Evolutionary conservation across 2,888 invertebrate genomes (phyloP).

Genomic region (Andrena chrysosceles): DNA sequence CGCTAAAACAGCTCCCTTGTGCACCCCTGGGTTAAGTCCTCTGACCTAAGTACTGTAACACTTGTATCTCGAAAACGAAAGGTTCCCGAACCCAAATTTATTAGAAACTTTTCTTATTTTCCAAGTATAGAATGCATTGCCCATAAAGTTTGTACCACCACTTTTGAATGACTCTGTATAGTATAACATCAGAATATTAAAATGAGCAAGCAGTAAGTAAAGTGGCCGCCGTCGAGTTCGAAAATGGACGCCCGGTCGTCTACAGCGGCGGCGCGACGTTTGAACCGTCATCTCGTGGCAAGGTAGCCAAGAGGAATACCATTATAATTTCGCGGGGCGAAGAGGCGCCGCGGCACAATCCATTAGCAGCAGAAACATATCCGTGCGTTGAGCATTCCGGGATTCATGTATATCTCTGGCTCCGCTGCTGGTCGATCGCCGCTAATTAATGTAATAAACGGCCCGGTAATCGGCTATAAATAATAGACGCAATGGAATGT

Average conservation of each 20-base stretch:
- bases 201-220: conserved; percentile 10
- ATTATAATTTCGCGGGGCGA: conserved; percentile 23
- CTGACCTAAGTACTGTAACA: no score
- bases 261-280: conserved; percentile 24
- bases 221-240: conserved; percentile 11
- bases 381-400: not conserved
- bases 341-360: conserved; percentile 18
- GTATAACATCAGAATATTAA: not conserved
- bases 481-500: conserved; percentile 19
- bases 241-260: conserved; percentile 1
- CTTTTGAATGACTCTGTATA: no score
- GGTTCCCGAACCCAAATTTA: no score
- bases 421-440: conserved; percentile 9
- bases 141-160: no score
- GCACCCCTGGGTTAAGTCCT: no score
- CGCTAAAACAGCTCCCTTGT: no score
- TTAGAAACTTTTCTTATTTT: no score
- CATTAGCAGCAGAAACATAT: conserved; percentile 36
- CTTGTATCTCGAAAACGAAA: no score
- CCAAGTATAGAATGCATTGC: no score
- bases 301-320: conserved; percentile 1
- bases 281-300: conserved; percentile 39
- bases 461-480: conserved; percentile 21
- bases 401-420: not conserved
- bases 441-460: conserved; percentile 43